phyloP scores from a whole-genome alignment of 2,797 vertebrate species.

The Coilia nasus region DNA sequence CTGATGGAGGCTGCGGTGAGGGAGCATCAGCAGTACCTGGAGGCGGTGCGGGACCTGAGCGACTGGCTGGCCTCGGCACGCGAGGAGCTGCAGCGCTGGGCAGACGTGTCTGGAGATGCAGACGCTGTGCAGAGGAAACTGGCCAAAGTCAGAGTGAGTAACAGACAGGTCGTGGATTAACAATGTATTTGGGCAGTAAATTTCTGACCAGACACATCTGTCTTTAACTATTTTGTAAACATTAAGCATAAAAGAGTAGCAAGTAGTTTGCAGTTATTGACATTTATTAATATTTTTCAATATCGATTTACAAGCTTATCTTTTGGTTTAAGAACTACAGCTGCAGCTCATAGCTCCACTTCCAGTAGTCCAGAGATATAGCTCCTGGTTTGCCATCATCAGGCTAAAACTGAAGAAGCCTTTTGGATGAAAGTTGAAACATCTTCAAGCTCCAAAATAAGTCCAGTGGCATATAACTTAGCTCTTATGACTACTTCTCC shows the following conservation, averaged over 20 bases:
- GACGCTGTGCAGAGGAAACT: conserved; percentile 84
- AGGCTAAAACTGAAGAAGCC: no score
- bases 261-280: not conserved
- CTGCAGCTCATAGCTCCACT: no score
- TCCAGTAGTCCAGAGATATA: no score
- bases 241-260: not conserved
- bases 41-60: conserved; percentile 91
- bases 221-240: not conserved
- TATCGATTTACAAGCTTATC: no score
- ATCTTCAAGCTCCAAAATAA: no score
- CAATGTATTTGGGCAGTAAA: not conserved
- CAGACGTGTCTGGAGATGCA: conserved; percentile 87
- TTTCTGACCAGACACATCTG: no score
- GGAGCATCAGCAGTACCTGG: conserved; percentile 92
- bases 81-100: conserved; percentile 95
- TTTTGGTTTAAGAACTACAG: no score
- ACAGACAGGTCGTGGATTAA: not conserved
- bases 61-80: conserved; percentile 95
- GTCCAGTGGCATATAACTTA: no score
- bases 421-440: no score
- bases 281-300: no score
- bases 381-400: no score
- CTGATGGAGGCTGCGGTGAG: conserved; percentile 87
- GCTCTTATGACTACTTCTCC: not conserved
- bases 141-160: conserved; percentile 87